Evolutionary conservation across 2,797 vertebrate species (phyloP), one percentile per base, ranked within the genome.

Genomic region (Manis pentadactyla): DNA sequence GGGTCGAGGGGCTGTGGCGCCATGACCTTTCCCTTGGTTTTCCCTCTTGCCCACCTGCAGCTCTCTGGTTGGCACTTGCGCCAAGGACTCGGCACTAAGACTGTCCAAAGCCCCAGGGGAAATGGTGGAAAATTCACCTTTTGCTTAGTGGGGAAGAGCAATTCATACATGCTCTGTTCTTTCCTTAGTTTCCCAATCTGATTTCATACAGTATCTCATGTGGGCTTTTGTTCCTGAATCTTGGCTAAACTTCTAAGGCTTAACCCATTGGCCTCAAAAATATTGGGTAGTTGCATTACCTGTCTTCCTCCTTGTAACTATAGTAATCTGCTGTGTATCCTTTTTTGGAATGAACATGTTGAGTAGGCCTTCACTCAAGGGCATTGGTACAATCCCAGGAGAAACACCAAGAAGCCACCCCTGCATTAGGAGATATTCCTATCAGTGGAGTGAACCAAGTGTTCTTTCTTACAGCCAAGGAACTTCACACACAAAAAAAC

Each of bases 251-350:
- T 99, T 99, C 6, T 55, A 99, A 83, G 99, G 99, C 74, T 98
- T 99, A 81, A 99, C 99, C 0, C 99, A 99, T 95, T 99, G 99
- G 99, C 99, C 99, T 97, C 99, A 99, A 97, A 99, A 99, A 99
- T 99, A 99, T 69, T 99, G 99, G 99, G 99, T 99, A 89, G 98
- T 99, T 71, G 99, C 99, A 4, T 75, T 98, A 83, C 99, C 99
- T 15, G 98, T 98, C 2, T 99, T 99, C 90, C 97, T 99, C 31
- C 98, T 99, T 95, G 99, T 99, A 25, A 96, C 98, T 17, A 3
- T 99, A 74, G 97, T 92, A 29, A 97, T 99, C 42, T 97, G 73
- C 79, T 87, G 97, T 0, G 49, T 99, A 83, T 73, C 99, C 93
- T 98, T 99, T 89, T 99, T 99, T 64, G 99, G 99, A 34, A 97